Conservation (phyloP, 2,113 vertebrate species). For the Cyprinus carpio region DNA sequence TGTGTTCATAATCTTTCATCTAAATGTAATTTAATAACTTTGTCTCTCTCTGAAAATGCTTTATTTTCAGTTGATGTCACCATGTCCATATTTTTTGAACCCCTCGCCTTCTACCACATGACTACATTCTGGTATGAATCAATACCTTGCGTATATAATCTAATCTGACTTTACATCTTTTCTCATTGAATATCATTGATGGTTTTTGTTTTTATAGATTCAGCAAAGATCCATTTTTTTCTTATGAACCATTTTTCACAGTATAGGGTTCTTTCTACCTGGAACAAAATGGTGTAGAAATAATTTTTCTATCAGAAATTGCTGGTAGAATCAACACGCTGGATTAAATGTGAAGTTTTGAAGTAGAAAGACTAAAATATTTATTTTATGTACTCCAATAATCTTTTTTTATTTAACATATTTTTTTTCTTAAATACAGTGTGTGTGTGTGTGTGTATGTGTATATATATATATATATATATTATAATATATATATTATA, state of each 20-base stretch:
- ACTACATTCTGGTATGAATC: neutral
- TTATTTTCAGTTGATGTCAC: neutral
- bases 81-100: neutral
- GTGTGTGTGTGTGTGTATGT: no score
- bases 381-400: no score
- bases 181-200: neutral
- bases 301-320: no score
- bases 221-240: neutral
- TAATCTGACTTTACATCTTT: neutral
- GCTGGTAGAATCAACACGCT: no score
- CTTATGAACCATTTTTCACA: neutral
- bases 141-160: neutral
- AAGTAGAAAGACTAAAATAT: no score
- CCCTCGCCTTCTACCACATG: no score
- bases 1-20: neutral
- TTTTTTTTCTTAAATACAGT: no score
- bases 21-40: neutral
- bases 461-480: no score
- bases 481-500: no score
- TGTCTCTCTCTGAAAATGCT: neutral
- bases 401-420: no score
- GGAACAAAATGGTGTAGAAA: no score
- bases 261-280: neutral
- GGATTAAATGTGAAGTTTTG: no score
- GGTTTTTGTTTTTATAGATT: neutral